phyloP scores from a whole-genome alignment of 2,888 invertebrate genomes.

The Athalia circularis region DNA sequence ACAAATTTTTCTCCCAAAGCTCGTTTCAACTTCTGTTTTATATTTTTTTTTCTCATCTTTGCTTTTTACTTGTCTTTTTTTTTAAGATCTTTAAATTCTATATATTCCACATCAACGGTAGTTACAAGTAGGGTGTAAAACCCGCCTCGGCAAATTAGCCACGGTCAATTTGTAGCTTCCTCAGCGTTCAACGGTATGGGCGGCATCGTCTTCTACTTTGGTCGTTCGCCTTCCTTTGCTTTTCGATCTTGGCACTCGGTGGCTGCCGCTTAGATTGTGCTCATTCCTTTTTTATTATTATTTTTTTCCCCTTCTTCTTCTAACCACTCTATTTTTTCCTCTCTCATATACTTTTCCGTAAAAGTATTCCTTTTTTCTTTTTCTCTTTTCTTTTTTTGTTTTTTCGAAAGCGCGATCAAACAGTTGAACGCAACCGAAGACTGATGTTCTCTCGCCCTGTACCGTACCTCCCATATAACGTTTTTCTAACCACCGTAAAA shows the following conservation, averaged over 20 bases:
- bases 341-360: neutral
- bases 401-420: slow-evolving; percentile 60
- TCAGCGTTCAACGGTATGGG: slow-evolving; percentile 18
- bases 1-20: no score
- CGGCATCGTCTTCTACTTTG: neutral
- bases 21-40: no score
- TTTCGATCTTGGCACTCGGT: slow-evolving; percentile 39
- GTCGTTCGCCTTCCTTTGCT: slow-evolving; percentile 24
- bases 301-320: neutral
- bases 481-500: neutral
- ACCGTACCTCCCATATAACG: neutral
- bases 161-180: slow-evolving; percentile 57
- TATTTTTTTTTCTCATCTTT: no score
- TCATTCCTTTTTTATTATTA: neutral
- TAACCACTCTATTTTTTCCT: neutral
- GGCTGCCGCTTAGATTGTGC: neutral
- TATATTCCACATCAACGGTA: no score
- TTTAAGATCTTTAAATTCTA: no score
- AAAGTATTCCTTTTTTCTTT: neutral
- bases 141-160: slow-evolving; percentile 47
- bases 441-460: slow-evolving; percentile 59
- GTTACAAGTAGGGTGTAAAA: neutral
- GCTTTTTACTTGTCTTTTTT: no score
- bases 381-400: neutral
- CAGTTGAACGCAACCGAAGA: slow-evolving; percentile 69